Evolutionary conservation across 1,140 invertebrate genomes (phyloP).

Genomic region (Drosophila littoralis): DNA sequence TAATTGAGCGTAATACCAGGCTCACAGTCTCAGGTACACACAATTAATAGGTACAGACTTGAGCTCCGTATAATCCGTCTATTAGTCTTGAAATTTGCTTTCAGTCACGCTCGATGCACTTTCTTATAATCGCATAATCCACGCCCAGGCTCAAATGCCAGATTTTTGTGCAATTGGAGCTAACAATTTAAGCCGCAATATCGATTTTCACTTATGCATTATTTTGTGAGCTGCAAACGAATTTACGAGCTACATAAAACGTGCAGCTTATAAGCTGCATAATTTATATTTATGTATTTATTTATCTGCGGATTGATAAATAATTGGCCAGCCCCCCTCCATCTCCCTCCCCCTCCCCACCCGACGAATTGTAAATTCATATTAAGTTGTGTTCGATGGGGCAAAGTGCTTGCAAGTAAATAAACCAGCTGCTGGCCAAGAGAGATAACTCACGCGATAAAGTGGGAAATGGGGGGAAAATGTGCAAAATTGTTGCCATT

Average conservation of each 20-base stretch:
- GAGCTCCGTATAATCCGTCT: conserved; percentile 20
- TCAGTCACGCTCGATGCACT: conserved; percentile 25
- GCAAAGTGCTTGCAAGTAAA: conserved; percentile 65
- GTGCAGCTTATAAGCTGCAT: conserved; percentile 77
- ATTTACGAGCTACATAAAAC: conserved; percentile 76
- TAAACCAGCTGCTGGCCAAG: conserved; percentile 44
- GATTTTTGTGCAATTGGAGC: conserved; percentile 6
- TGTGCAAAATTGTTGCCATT: conserved; percentile 27
- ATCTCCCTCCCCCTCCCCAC: too few relatives aligned
- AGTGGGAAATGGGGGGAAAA: conserved; percentile 25
- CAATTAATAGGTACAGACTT: background rate
- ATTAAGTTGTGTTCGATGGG: conserved; percentile 32
- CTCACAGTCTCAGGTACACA: background rate
- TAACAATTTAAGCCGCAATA: conserved; percentile 16
- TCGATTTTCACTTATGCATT: conserved; percentile 43
- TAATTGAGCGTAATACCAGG: background rate
- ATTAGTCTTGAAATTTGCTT: conserved; percentile 31
- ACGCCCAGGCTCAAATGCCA: conserved; percentile 3
- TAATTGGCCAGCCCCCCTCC: too few relatives aligned
- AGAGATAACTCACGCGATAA: conserved; percentile 58
- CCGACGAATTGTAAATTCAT: conserved; percentile 61
- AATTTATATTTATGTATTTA: conserved; percentile 47
- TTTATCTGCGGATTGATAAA: conserved; percentile 35
- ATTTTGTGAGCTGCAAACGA: conserved; percentile 39
- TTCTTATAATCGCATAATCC: conserved; percentile 34